A percentile compares a stretch with the other conserved stretches of the same genome.
Evolutionary conservation across 2,888 invertebrate species (phyloP).

Genomic region (Mythimna lalbum): DNA sequence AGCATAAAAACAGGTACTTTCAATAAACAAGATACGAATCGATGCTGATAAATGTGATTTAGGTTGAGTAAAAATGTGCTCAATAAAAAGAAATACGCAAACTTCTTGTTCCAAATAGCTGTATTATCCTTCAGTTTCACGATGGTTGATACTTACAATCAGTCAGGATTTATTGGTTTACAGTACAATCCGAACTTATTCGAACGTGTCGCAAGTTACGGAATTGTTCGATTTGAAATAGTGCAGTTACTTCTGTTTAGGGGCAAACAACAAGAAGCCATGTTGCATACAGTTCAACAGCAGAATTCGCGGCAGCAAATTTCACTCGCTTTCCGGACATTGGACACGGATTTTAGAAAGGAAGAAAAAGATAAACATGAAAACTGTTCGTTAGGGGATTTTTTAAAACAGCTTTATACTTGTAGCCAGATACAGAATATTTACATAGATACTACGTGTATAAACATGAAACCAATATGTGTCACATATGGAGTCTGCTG

Average conservation of each 20-base stretch:
- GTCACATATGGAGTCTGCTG: background rate
- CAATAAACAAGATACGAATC: background rate
- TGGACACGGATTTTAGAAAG: too few species aligned
- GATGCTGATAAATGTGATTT: background rate
- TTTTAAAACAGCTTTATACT: too few species aligned
- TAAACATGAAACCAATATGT: constrained; percentile 1
- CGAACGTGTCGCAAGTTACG: background rate
- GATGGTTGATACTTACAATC: constrained; percentile 1
- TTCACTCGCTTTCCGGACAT: too few species aligned
- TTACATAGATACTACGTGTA: background rate
- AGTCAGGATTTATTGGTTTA: constrained; percentile 5
- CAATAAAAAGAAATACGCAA: background rate
- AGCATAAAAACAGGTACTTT: background rate
- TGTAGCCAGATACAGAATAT: background rate
- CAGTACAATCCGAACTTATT: background rate
- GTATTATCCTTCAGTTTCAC: background rate
- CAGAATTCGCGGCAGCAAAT: too few species aligned
- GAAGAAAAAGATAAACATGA: too few species aligned
- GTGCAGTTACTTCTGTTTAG: background rate
- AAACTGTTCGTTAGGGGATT: too few species aligned
- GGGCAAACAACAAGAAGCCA: background rate
- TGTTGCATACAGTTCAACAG: too few species aligned
- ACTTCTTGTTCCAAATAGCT: background rate
- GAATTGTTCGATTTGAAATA: background rate
- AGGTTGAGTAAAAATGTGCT: background rate